Percentiles rank a stretch among this genome's conserved stretches.
Evolutionary conservation across 1,140 invertebrate genomes (phyloP).

Genomic region (Whitmania pigra): DNA sequence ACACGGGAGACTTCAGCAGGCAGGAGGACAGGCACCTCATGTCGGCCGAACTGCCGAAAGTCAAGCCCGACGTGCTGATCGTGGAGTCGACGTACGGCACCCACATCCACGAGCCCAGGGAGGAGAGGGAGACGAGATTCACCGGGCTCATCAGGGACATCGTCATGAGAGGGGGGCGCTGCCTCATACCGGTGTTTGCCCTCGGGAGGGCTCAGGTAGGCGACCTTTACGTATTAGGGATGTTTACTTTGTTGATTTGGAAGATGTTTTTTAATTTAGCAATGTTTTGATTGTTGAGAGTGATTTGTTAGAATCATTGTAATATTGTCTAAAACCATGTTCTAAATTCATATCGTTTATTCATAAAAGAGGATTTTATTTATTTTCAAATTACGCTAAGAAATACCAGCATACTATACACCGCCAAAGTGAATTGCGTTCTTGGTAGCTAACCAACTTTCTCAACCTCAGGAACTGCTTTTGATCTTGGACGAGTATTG

Average conservation of each 20-base stretch:
- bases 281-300: too few relatives aligned
- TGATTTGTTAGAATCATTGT: too few relatives aligned
- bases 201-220: conserved; percentile 74
- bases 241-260: too few relatives aligned
- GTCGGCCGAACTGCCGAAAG: conserved; percentile 92
- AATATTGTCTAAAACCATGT: too few relatives aligned
- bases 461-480: conserved; percentile 12
- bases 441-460: not conserved
- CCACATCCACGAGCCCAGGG: conserved; percentile 94
- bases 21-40: conserved; percentile 98
- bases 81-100: conserved; percentile 98
- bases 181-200: conserved; percentile 96
- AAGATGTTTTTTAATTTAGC: too few relatives aligned
- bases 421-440: too few relatives aligned
- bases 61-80: conserved; percentile 90
- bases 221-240: conserved; percentile 45
- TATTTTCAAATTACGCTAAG: too few relatives aligned
- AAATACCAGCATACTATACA: conserved; percentile 45
- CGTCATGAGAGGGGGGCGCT: conserved; percentile 83
- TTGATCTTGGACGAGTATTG: conserved; percentile 76
- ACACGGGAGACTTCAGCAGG: conserved; percentile 95
- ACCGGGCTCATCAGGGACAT: conserved; percentile 90
- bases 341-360: too few relatives aligned
- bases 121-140: conserved; percentile 87
- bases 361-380: too few relatives aligned